Conservation (phyloP, 2,888 invertebrate species). For the Ichneumon xanthorius region DNA sequence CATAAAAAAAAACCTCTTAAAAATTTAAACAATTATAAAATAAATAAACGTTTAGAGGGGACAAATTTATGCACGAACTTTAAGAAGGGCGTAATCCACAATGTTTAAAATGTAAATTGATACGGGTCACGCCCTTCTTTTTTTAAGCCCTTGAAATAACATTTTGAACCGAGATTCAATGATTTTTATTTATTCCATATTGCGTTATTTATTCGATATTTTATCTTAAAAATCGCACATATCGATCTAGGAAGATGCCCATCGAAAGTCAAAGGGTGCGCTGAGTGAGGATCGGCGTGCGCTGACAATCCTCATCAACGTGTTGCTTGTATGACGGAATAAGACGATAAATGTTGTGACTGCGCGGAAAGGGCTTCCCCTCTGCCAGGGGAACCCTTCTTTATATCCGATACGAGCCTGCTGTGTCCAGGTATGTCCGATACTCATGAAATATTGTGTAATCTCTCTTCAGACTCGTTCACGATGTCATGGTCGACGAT, state of each 20-base stretch:
- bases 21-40: neutral
- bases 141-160: neutral
- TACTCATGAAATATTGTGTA: slow-evolving; percentile 52
- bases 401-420: slow-evolving; percentile 1
- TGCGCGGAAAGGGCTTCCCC: neutral
- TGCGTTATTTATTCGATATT: neutral
- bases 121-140: neutral
- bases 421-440: slow-evolving; percentile 32
- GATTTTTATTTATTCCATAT: neutral
- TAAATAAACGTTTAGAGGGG: neutral
- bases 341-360: slow-evolving; percentile 6
- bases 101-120: neutral
- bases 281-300: neutral
- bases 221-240: neutral
- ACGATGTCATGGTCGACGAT: slow-evolving; percentile 93
- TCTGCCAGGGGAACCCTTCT: neutral
- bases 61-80: neutral
- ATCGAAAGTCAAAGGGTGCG: neutral
- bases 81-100: neutral
- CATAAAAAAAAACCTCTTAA: neutral
- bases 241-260: neutral
- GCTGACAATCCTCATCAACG: neutral
- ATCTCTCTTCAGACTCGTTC: slow-evolving; percentile 89
- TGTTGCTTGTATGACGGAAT: neutral
- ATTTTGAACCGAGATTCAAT: neutral